Conservation (phyloP, 2,797 vertebrate species). For the Periophthalmus magnuspinnatus region DNA sequence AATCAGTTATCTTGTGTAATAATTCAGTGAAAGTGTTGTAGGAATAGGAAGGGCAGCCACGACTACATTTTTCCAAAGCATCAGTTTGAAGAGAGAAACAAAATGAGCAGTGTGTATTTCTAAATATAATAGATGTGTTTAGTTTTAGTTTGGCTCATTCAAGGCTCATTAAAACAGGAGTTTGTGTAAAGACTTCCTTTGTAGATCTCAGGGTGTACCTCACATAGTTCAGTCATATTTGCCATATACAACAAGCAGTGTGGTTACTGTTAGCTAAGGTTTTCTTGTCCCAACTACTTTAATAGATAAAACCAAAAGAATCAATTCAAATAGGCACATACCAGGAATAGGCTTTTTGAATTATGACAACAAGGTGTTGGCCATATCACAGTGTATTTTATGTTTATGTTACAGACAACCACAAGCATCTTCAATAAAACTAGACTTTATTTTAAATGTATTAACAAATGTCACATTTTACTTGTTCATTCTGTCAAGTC, state of each 20-base stretch:
- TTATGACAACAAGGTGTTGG: neutral
- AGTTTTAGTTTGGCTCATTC: neutral
- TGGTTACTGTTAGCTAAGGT: neutral
- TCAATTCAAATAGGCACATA: neutral
- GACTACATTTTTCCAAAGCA: too few species aligned
- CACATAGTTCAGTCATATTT: neutral
- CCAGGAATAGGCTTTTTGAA: too few species aligned
- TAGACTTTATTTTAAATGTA: slow-evolving; percentile 44
- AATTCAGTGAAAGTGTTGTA: neutral
- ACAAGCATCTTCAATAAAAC: slow-evolving; percentile 31
- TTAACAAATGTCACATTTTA: slow-evolving; percentile 58
- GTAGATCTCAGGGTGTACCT: neutral
- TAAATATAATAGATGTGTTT: neutral
- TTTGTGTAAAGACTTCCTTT: slow-evolving; percentile 46
- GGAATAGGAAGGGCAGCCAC: neutral
- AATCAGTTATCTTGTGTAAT: too few species aligned
- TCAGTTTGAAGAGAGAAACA: neutral
- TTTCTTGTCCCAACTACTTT: neutral
- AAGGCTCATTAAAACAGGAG: slow-evolving; percentile 6
- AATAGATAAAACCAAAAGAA: neutral
- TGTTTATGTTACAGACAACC: slow-evolving; percentile 25
- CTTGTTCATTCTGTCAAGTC: slow-evolving; percentile 34
- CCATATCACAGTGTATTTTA: neutral
- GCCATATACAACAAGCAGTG: neutral
- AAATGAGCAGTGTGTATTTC: neutral